Evolutionary conservation across 2,797 vertebrate species (phyloP).

Genomic region (Rhinogobio ventralis): DNA sequence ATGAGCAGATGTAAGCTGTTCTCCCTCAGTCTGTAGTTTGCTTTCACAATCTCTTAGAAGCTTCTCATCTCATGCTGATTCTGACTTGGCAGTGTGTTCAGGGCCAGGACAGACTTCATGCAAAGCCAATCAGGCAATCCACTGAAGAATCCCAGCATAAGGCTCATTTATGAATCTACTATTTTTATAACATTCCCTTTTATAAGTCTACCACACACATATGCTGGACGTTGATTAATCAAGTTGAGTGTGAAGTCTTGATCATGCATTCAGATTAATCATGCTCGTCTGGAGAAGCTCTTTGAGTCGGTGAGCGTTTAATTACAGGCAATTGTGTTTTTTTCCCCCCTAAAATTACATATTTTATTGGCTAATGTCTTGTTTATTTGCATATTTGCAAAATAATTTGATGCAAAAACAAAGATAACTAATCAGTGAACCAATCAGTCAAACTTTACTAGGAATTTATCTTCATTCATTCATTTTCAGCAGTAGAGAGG

Average conservation of each 20-base stretch:
- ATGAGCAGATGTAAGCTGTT: not conserved
- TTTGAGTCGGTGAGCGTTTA: not conserved
- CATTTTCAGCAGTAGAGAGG: not conserved
- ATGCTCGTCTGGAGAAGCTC: not conserved
- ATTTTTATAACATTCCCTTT: not conserved
- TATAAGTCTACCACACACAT: not conserved
- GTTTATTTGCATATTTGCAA: conserved; percentile 1
- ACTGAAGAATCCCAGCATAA: not conserved
- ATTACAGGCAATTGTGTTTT: conserved; percentile 1
- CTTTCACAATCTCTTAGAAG: conserved; percentile 7
- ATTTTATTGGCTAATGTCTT: not conserved
- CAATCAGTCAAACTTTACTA: not conserved
- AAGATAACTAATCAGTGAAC: not conserved
- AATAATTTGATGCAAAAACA: not conserved
- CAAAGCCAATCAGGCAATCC: conserved; percentile 1
- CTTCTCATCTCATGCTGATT: conserved; percentile 5
- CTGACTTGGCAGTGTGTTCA: conserved; percentile 64
- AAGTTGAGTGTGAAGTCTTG: not conserved
- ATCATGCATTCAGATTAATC: conserved; percentile 24
- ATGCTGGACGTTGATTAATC: conserved; percentile 17
- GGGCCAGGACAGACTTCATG: conserved; percentile 44
- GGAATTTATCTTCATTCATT: not conserved
- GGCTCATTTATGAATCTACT: conserved; percentile 12
- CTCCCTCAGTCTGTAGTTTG: not conserved
- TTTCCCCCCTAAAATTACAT: not conserved